phyloP scores from a whole-genome alignment of 2,797 vertebrate species.

The Hypotaenidia okinawae region DNA sequence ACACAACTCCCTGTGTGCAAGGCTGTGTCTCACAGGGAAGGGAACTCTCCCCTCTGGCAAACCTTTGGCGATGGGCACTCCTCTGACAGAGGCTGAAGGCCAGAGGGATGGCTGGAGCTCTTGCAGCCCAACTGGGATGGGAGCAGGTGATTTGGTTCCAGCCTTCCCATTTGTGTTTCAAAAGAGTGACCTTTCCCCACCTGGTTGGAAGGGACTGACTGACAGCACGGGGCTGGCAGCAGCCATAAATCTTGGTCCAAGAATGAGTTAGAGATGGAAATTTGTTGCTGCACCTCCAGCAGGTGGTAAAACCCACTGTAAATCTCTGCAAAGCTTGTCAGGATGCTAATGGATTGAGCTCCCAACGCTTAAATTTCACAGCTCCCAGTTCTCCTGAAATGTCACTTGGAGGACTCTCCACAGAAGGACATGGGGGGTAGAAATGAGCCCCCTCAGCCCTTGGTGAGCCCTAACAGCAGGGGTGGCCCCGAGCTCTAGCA shows the following conservation, averaged over 20 bases:
- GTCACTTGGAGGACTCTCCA: conserved; percentile 40
- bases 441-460: background rate
- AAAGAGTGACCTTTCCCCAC: conserved; percentile 46
- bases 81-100: background rate
- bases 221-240: conserved; percentile 60
- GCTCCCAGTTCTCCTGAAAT: conserved; percentile 29
- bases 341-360: conserved; percentile 61
- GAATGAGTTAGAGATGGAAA: conserved; percentile 58
- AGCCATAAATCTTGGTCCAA: conserved; percentile 64
- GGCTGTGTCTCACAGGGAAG: background rate
- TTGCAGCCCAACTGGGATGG: background rate
- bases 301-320: conserved; percentile 69
- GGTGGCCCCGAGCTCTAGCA: accelerated
- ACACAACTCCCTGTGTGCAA: accelerated
- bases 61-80: background rate
- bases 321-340: conserved; percentile 68
- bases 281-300: conserved; percentile 57
- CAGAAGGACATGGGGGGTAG: background rate
- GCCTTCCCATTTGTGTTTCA: background rate
- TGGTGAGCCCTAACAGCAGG: background rate
- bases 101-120: background rate
- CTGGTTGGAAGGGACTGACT: conserved; percentile 14
- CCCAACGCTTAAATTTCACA: conserved; percentile 28
- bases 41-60: background rate
- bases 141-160: background rate